These are phyloP conservation scores for Meteorus colon DNA, from an alignment of 2,888 invertebrate species.

Conservation along the genomic window DNA sequence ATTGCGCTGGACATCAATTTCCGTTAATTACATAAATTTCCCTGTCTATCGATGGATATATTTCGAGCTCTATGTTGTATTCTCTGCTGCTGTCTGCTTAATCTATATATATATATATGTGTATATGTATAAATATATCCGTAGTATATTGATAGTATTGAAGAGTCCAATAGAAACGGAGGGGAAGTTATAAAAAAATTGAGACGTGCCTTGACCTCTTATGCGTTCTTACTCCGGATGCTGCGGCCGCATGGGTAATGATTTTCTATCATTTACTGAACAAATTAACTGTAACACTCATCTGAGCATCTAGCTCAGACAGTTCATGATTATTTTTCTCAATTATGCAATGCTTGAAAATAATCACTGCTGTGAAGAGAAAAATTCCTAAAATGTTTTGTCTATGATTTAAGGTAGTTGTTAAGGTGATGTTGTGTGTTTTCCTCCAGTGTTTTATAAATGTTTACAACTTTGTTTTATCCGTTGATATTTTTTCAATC, in stretches of 20 bases:
- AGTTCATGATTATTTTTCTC: conserved; percentile 25
- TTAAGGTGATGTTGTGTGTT: too few species aligned
- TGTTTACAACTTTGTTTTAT: too few species aligned
- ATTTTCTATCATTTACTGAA: conserved; percentile 58
- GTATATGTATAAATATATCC: neutral
- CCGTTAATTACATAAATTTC: conserved; percentile 72
- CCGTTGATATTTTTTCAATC: too few species aligned
- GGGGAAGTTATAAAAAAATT: conserved; percentile 22
- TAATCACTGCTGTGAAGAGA: too few species aligned
- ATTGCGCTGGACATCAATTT: conserved; percentile 70
- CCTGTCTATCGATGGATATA: conserved; percentile 58
- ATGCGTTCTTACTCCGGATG: conserved; percentile 38
- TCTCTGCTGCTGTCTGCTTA: neutral
- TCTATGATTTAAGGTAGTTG: neutral
- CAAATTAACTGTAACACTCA: conserved; percentile 55
- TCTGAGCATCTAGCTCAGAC: conserved; percentile 20
- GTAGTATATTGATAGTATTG: neutral
- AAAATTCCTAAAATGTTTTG: neutral
- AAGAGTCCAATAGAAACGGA: neutral
- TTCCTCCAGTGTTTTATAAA: too few species aligned
- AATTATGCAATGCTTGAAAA: too few species aligned
- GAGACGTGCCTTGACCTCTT: conserved; percentile 44
- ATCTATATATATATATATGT: conserved; percentile 20
- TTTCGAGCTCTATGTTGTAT: conserved; percentile 9
- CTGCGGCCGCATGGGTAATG: conserved; percentile 55